Base-by-base conservation (phyloP, 2,113 vertebrate genomes). In the Neogale vison region DNA sequence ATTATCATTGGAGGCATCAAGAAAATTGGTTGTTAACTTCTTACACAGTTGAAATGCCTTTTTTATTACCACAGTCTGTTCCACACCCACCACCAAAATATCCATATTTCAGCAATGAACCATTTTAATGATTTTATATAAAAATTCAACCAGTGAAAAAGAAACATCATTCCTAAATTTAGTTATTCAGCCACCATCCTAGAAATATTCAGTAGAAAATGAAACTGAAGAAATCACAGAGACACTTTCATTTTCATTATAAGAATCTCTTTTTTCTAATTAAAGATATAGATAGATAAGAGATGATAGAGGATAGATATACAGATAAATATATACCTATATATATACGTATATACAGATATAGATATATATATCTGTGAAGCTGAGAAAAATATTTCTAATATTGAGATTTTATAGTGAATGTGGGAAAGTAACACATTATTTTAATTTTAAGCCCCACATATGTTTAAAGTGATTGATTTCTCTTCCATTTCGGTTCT, bases 1-100 rank as follows among this genome's bases (percentile, higher is more conserved):
- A 97, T 98, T 98, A 98, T 98, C 98, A 84, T 83, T 98, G 90
- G 72, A 98, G 94, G 91, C 86, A 98, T 98, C 95, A 98, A 97
- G 96, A 96, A 98, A 98, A 98, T 98, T 98, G 96, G 96, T 97
- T 98, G 97, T 98, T 99, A 98, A 98, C 97, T 98, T 98, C 97
- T 98, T 97, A 97, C 79, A 97, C 61, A 97, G 93, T 17, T 97
- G 76, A 97, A 98, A 97, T 93, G 95, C 74, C 82, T 98, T 98
- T 98, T 98, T 97, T 98, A 97, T 96, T 95, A 86, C 89, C 95
- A 93, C 96, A 95, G 95, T 98, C 96, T 94, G 29, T 96, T 98
- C 67, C 76, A 97, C 96, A 17, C 52, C 21, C 65, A 83, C 63
- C 96, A 93, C 97, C 96, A 92, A 97, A 97, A 94, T 34, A 52